Conservation (phyloP, 2,888 invertebrate species). For the Xestia ashworthii region DNA sequence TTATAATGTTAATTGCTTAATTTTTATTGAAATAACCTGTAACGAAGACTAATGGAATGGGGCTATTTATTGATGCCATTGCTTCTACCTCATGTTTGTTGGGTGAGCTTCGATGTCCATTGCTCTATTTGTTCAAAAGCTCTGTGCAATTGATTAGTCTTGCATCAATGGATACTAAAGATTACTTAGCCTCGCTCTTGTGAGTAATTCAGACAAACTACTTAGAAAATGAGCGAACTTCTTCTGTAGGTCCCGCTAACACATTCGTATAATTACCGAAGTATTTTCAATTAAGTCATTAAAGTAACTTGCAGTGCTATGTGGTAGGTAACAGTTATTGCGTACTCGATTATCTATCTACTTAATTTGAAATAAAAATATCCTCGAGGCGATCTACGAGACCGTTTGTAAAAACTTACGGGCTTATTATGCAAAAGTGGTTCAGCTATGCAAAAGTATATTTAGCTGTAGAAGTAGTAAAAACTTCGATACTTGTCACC, state of each 20-base stretch:
- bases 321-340: slow-evolving; percentile 45
- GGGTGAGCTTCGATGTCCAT: slow-evolving; percentile 4
- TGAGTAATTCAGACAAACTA: slow-evolving; percentile 19
- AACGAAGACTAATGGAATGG: slow-evolving; percentile 33
- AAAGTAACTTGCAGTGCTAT: slow-evolving; percentile 22
- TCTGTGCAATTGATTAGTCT: background rate
- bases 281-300: slow-evolving; percentile 52
- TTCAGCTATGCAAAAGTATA: slow-evolving; percentile 54
- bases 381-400: slow-evolving; percentile 29
- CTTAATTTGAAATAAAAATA: slow-evolving; percentile 39
- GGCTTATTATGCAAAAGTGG: slow-evolving; percentile 55
- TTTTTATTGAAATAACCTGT: slow-evolving; percentile 59
- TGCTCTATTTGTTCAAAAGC: background rate
- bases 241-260: slow-evolving; percentile 34
- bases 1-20: slow-evolving; percentile 62
- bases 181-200: slow-evolving; percentile 2
- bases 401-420: slow-evolving; percentile 43
- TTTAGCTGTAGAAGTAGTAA: slow-evolving; percentile 47
- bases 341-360: slow-evolving; percentile 30
- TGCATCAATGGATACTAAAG: slow-evolving; percentile 22
- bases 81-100: background rate
- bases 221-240: slow-evolving; percentile 26
- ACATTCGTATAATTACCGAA: slow-evolving; percentile 36
- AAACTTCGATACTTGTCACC: slow-evolving; percentile 49
- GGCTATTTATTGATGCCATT: slow-evolving; percentile 44